Conservation (phyloP, 2,888 invertebrate genomes). For the Gasteruption jaculator region DNA sequence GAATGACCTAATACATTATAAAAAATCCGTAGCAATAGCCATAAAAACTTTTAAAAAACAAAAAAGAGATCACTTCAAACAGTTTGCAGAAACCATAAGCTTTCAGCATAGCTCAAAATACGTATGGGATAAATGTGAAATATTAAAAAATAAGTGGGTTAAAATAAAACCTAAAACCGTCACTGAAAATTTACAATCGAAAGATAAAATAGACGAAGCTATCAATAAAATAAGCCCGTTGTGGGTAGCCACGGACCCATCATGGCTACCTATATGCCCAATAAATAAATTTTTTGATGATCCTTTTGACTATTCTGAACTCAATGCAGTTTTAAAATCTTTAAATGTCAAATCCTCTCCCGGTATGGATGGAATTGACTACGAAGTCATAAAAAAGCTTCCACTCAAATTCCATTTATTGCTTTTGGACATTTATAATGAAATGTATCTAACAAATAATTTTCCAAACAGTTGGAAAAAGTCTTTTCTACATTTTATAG, state of each 20-base stretch:
- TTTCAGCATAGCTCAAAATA: slow-evolving; percentile 5
- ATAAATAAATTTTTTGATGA: slow-evolving; percentile 7
- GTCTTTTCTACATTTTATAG: slow-evolving; percentile 18
- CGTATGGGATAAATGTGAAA: slow-evolving; percentile 18
- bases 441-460: slow-evolving; percentile 9
- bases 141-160: slow-evolving; percentile 13
- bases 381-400: slow-evolving; percentile 15
- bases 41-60: slow-evolving; percentile 16
- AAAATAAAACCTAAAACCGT: not conserved
- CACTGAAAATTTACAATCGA: slow-evolving; percentile 3
- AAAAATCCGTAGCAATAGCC: slow-evolving; percentile 11
- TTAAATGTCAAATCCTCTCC: slow-evolving; percentile 18
- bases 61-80: slow-evolving; percentile 4
- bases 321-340: slow-evolving; percentile 14
- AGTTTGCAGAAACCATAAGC: slow-evolving; percentile 10
- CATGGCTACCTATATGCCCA: not conserved
- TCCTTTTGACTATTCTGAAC: slow-evolving; percentile 17
- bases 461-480: slow-evolving; percentile 14
- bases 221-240: slow-evolving; percentile 4
- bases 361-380: slow-evolving; percentile 22
- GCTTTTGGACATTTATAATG: slow-evolving; percentile 21
- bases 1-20: slow-evolving; percentile 13
- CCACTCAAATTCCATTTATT: slow-evolving; percentile 15
- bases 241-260: slow-evolving; percentile 7
- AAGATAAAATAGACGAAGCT: not conserved